Evolutionary conservation across 2,797 vertebrate genomes (phyloP), one percentile per base, ranked within the genome.

Genomic region (Phalloptychus januarius): DNA sequence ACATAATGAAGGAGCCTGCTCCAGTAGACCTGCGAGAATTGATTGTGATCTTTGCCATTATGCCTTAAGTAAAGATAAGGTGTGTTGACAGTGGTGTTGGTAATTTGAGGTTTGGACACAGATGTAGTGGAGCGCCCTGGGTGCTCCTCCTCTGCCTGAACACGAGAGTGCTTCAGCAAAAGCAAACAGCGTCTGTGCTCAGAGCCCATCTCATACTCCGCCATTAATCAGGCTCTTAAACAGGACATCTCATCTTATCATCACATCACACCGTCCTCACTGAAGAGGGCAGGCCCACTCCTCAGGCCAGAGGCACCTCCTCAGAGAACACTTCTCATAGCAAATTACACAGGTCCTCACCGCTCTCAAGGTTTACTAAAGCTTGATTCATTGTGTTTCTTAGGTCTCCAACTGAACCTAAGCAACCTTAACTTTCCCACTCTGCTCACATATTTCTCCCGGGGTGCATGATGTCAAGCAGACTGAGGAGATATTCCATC

Each of bases 1-100:
- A 94, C 91, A 94, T 94, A 95, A 96, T 95, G 94, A 95, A 94
- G 92, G 93, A 89, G 84, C 76, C 89, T 85, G 84, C 90, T 90
- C 91, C 90, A 78, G 88, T 92, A 90, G 87, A 95, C 94, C 94
- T 92, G 89, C 85, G 93, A 92, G 92, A 93, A 95, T 96, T 92
- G 95, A 96, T 95, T 86, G 90, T 80, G 88, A 94, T 95, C 92
- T 94, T 94, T 93, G 90, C 91, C 92, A 89, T 94, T 93, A 81
- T 31, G 87, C 89, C 85, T 92, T 93, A 93, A 95, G 94, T 91
- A 94, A 93, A 94, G 92, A 94, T 91, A 91, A 91, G 92, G 81
- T 80, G 85, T 79, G 87, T 89, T 89, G 91, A 91, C 92, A 89
- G 93, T 74, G 81, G 89, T 86, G 89, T 88, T 90, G 91, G 92